Conservation (phyloP, 2,888 invertebrate species). For the Hanleya hanleyi region DNA sequence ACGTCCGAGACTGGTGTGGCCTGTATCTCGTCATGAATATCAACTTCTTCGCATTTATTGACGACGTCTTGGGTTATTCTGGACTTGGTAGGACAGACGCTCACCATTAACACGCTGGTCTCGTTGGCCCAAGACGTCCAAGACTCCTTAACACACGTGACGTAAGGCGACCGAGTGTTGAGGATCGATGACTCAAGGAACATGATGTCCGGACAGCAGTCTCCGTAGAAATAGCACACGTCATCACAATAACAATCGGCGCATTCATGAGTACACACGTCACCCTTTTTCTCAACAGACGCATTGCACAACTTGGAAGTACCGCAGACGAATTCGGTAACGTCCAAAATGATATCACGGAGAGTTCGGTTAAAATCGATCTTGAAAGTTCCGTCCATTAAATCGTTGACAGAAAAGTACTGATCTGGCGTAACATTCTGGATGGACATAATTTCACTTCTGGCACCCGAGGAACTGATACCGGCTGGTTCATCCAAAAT, state of each 20-base stretch:
- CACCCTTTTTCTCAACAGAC: neutral
- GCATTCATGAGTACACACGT: conserved; percentile 12
- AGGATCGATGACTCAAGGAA: neutral
- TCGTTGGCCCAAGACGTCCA: neutral
- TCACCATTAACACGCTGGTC: neutral
- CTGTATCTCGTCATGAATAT: neutral
- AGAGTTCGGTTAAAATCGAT: too few relatives aligned
- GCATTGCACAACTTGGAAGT: neutral
- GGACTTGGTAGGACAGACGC: neutral
- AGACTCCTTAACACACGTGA: neutral
- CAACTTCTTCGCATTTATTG: neutral
- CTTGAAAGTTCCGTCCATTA: too few relatives aligned
- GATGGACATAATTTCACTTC: too few relatives aligned
- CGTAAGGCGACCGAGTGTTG: neutral
- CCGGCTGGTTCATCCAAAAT: too few relatives aligned
- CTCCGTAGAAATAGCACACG: conserved; percentile 29
- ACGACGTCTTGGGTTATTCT: too few relatives aligned
- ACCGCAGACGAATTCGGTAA: neutral
- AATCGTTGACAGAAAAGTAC: too few relatives aligned
- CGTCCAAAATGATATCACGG: too few relatives aligned
- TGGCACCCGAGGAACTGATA: too few relatives aligned
- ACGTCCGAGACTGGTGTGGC: neutral
- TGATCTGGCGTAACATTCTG: too few relatives aligned
- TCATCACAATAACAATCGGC: conserved; percentile 39
- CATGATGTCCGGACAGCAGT: conserved; percentile 40